A percentile compares a stretch with the other conserved stretches of the same genome.
Conservation (phyloP, 2,797 vertebrate species). For the Sebastes paucispinis region DNA sequence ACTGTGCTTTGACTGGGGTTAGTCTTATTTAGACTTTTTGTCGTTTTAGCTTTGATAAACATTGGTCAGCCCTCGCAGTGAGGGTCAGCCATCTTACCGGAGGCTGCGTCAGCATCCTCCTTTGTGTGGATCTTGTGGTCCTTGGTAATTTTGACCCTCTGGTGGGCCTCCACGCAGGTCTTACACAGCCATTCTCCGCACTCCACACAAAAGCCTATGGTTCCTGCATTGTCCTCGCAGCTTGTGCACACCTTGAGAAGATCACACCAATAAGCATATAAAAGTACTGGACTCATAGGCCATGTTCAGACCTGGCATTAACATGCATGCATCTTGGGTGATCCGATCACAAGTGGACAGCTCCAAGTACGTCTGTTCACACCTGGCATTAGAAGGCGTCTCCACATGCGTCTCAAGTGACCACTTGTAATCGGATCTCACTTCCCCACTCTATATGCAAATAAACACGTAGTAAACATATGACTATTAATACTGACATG, state of each 20-base stretch:
- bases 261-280: constrained; percentile 2
- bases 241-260: constrained; percentile 92
- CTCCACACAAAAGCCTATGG: constrained; percentile 96
- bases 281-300: background rate
- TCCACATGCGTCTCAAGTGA: no score
- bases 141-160: constrained; percentile 98
- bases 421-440: no score
- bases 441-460: no score
- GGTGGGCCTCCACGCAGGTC: constrained; percentile 98
- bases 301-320: no score
- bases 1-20: constrained; percentile 3
- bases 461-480: no score
- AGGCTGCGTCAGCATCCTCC: constrained; percentile 89
- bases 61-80: background rate
- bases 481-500: no score
- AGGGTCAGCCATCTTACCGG: constrained; percentile 80
- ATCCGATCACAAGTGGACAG: no score
- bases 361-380: no score
- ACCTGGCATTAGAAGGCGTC: no score
- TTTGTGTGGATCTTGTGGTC: constrained; percentile 98
- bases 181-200: constrained; percentile 98
- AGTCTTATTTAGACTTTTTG: constrained; percentile 13
- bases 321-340: no score
- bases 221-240: constrained; percentile 96
- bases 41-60: background rate